Conservation (phyloP, 2,113 vertebrate species). For the Tor tambroides region DNA sequence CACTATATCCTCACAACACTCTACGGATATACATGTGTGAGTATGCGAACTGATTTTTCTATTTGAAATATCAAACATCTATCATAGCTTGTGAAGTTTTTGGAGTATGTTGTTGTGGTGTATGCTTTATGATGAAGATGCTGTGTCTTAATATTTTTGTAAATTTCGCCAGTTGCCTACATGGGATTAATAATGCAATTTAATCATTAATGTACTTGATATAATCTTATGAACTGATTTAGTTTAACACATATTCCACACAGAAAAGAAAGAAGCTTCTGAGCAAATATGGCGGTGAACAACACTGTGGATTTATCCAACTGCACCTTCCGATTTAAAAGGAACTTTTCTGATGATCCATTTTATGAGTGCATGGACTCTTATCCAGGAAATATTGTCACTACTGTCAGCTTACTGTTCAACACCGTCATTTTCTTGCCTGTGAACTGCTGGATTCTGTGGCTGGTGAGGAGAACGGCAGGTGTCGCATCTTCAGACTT, state of each 20-base stretch:
- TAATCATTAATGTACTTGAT: too few relatives aligned
- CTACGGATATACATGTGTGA: background rate
- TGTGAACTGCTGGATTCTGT: slow-evolving; percentile 30
- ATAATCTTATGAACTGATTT: background rate
- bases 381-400: background rate
- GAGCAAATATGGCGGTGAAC: background rate
- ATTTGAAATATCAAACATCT: background rate
- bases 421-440: background rate
- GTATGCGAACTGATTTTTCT: background rate
- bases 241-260: background rate
- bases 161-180: background rate
- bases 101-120: background rate
- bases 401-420: background rate
- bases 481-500: background rate
- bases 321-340: background rate
- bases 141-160: background rate
- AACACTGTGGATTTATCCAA: background rate
- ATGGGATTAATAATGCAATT: background rate
- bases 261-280: background rate
- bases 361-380: slow-evolving; percentile 28
- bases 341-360: background rate
- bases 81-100: background rate
- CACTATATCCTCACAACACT: background rate
- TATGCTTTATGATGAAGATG: background rate
- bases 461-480: background rate